Evolutionary conservation across 2,113 vertebrate species (phyloP), one percentile per base, ranked within the genome.

Genomic region (Anoplopoma fimbria): DNA sequence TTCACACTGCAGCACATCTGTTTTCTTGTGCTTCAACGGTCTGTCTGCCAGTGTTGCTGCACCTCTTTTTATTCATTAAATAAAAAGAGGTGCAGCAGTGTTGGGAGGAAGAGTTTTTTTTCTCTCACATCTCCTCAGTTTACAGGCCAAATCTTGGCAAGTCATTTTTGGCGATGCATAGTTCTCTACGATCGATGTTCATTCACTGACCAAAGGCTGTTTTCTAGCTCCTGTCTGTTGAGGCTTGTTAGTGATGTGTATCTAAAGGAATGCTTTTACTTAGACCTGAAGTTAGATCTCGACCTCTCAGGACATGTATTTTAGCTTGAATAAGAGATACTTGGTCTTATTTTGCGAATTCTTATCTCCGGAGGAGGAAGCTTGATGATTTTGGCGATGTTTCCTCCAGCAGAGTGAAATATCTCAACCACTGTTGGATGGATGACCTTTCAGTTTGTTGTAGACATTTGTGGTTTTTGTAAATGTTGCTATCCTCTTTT

Each of bases 1-100:
- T 25, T 69, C 17, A 77, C 19, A 0, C 47, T 67, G 65, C 72
- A 70, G 23, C 69, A 25, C 68, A 33, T 25, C 80, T 75, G 77
- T 57, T 65, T 79, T 53, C 33, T 53, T 23, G 2, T 81, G 49
- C 63, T 38, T 29, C 36, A 51, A 7, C 23, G 19, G 31, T 23
- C 55, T 69, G 55, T 62, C 27, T 58, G 51, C 34, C 12, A 2
- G 19, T 3, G 6, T 27, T 45, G n/a, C n/a, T n/a, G n/a, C n/a
- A n/a, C n/a, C n/a, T n/a, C n/a, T n/a, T n/a, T n/a, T n/a, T n/a
- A n/a, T n/a, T n/a, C 60, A 76, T 61, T 60, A 17, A 45, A 75
- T 75, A 13, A 63, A 68, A 14, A 71, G 27, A 69, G 68, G 40
- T 17, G 19, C n/a, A 75, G 17, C 67, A 63, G 10, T 14, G 6